Conservation (phyloP, 2,797 vertebrate species). For the Argyrosomus regius region DNA sequence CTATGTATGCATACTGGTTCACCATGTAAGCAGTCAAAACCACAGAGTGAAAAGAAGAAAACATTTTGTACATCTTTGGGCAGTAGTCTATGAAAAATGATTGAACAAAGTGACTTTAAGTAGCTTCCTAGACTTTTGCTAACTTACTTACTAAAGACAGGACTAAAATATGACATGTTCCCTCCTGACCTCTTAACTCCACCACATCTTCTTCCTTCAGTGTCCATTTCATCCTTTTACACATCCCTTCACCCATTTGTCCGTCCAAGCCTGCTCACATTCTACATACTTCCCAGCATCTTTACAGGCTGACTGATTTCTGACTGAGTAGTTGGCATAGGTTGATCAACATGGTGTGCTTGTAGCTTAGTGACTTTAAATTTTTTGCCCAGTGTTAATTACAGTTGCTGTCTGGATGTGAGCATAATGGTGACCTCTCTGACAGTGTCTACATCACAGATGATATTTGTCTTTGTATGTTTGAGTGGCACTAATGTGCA, state of each 20-base stretch:
- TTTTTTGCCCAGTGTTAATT: constrained; percentile 33
- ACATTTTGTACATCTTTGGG: constrained; percentile 26
- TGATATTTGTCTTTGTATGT: constrained; percentile 2
- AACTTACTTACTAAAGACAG: not conserved
- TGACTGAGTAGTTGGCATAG: constrained; percentile 26
- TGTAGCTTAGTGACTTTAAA: constrained; percentile 25
- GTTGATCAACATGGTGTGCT: constrained; percentile 7
- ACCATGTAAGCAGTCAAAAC: constrained; percentile 1
- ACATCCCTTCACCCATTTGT: constrained; percentile 4
- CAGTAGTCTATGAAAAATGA: constrained; percentile 5
- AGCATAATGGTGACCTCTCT: constrained; percentile 15
- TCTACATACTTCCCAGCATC: constrained; percentile 26
- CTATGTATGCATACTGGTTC: not conserved
- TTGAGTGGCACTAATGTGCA: not conserved
- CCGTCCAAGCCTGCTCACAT: not conserved
- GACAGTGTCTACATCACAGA: constrained; percentile 30
- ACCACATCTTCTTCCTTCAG: not conserved
- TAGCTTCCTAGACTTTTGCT: not conserved
- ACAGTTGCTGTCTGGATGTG: constrained; percentile 1
- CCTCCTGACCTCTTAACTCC: not conserved
- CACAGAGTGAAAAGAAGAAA: constrained; percentile 4
- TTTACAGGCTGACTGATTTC: constrained; percentile 20
- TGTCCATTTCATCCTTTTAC: not conserved
- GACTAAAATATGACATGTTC: not conserved
- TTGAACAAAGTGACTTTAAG: not conserved